Conservation (phyloP, 1,140 invertebrate species). For the Phortica variegata region DNA sequence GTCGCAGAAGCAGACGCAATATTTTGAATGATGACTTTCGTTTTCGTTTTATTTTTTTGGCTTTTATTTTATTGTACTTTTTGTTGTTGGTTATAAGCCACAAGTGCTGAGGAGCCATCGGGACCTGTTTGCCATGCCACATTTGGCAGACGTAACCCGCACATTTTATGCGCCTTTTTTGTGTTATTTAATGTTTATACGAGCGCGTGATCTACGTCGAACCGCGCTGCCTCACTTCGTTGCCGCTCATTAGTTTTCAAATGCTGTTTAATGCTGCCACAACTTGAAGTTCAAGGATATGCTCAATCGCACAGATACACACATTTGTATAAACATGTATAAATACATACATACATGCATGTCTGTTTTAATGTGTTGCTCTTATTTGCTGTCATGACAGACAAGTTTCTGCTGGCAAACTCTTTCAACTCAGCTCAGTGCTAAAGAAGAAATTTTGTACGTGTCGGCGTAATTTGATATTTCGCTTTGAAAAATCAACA, state of each 20-base stretch:
- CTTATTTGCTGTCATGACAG: too few relatives aligned
- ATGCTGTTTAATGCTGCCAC: constrained; percentile 29
- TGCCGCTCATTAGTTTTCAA: too few relatives aligned
- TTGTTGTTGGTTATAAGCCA: too few relatives aligned
- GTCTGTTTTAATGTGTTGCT: constrained; percentile 19
- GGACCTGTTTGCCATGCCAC: constrained; percentile 34
- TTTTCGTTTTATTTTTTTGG: constrained; percentile 16
- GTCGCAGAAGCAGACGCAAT: constrained; percentile 8
- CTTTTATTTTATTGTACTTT: constrained; percentile 15
- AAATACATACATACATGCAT: constrained; percentile 10
- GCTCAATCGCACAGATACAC: too few relatives aligned
- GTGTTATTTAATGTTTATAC: background rate
- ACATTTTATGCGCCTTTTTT: background rate
- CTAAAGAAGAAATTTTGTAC: constrained; percentile 11
- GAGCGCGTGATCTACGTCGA: too few relatives aligned
- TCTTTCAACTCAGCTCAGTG: too few relatives aligned
- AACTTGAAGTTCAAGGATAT: constrained; percentile 47
- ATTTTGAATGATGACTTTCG: constrained; percentile 41
- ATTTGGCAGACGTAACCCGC: constrained; percentile 18
- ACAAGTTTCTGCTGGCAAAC: too few relatives aligned
- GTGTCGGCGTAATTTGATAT: constrained; percentile 37
- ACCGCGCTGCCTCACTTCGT: too few relatives aligned
- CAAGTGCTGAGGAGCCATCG: constrained; percentile 8
- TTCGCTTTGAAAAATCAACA: constrained; percentile 18
- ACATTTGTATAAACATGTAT: too few relatives aligned